Base-by-base conservation (phyloP, 1,140 invertebrate species). In the Cephus cinctus region DNA sequence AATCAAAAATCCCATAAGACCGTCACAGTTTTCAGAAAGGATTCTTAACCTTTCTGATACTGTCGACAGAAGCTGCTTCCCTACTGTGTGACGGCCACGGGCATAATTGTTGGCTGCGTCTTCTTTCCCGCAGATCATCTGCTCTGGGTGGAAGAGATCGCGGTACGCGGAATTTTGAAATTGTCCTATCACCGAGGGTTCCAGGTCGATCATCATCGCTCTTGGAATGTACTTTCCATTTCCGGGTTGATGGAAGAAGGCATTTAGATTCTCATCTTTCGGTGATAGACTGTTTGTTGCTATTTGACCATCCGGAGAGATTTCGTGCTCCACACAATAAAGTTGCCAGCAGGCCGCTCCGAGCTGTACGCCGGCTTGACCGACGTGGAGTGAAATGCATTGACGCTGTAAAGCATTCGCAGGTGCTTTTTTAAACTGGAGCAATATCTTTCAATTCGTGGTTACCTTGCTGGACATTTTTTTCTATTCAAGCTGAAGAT, bases 261-360 rank as follows among this genome's bases (percentile, higher is more conserved):
- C 82, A 54, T 79, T 79, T 57, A 82, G 81, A 38, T 73, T 78
- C 48, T 82, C 80, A 49, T 82, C 55, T 12, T 50, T 36, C 12
- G 8, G 25, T 16, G 15, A 3, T 23, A 8, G 12, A 23, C 8
- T 31, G 15, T 39, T 27, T n/a, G 27, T 25, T 20, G 31, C 25
- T 5, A 41, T 21, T 21, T 41, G n/a, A 12, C 48, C 91, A 76
- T 93, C 89, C 31, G 89, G 89, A 69, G 91, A 87, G 67, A 94
- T 93, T 25, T 89, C 88, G 73, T 92, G 90, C 71, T 93, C 91
- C 56, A 93, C 73, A 69, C 91, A 94, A 77, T 92, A 93, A 39
- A 94, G 77, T 59, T 84, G 83, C 83, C 83, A 85, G 66, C 83
- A 84, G 54, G 84, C 81, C 63, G 84, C 83, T 49, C 83, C 86